phyloP scores from a whole-genome alignment of 2,113 vertebrate genomes.

The Alectura lathami region DNA sequence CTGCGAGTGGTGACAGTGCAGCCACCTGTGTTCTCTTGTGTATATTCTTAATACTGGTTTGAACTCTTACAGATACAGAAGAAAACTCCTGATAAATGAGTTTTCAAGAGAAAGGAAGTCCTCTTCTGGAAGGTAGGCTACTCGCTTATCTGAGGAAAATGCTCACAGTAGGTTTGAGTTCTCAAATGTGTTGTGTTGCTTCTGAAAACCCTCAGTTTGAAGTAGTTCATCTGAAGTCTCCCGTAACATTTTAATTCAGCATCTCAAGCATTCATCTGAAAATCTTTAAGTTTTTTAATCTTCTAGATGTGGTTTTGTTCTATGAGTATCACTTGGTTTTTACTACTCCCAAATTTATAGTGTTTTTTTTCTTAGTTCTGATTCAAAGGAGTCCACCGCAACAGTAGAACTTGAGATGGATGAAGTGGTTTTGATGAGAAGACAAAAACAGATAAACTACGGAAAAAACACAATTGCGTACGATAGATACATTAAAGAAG shows the following conservation, averaged over 20 bases:
- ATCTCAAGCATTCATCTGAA: neutral
- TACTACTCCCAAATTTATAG: neutral
- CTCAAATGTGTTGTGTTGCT: neutral
- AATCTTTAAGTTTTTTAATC: neutral
- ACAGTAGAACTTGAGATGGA: slow-evolving; percentile 89
- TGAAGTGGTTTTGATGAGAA: slow-evolving; percentile 86
- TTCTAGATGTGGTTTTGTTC: neutral
- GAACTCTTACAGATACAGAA: slow-evolving; percentile 85
- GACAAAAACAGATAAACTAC: slow-evolving; percentile 97
- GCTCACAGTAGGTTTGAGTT: neutral
- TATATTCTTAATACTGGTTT: neutral
- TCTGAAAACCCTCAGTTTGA: neutral
- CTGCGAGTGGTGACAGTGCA: neutral
- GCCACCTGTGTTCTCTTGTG: neutral
- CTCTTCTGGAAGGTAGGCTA: slow-evolving; percentile 88
- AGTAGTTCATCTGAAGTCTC: neutral
- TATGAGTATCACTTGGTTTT: neutral
- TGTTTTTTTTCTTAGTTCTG: slow-evolving; percentile 79
- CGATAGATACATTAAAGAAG: slow-evolving; percentile 89
- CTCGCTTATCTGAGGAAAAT: neutral
- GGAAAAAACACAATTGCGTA: slow-evolving; percentile 97
- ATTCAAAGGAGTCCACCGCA: slow-evolving; percentile 84
- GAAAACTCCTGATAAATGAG: slow-evolving; percentile 89
- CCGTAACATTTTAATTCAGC: neutral
- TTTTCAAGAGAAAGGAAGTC: slow-evolving; percentile 83